Base-by-base conservation (phyloP, 2,113 vertebrate species). In the Indri indri region DNA sequence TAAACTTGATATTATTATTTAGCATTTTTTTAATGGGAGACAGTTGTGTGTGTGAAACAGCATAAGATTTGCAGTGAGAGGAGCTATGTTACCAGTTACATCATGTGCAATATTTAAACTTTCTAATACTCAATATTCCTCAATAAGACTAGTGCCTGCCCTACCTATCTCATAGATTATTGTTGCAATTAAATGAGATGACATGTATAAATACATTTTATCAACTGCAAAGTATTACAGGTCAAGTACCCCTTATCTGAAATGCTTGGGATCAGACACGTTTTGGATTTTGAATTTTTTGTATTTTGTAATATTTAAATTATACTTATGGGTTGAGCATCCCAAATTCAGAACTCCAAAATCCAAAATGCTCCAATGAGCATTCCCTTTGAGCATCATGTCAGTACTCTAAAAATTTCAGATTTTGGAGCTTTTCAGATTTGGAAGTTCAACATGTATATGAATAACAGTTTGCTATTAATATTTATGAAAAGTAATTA, bases 161-260 rank as follows among this genome's bases (percentile, higher is more conserved):
- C 45, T 57, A 32, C 54, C 14, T 59, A 25, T 63, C 71, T 80
- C 9, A 54, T 8, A 59, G 59, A 97, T 23, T 74, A 0, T 59
- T 82, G 45, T 66, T 81, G 52, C 96, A 65, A 85, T 83, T 83
- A 95, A 82, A 45, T 94, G 52, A 89, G 47, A 40, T 90, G 74
- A 74, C 25, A 40, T 22, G 0, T 91, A 17, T 90, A 45, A 83
- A 91, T 89, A 93, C 2, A 37, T 71, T 84, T 94, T 73, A 63
- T 88, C 79, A 95, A 70, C 47, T 94, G 25, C 45, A 83, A 94
- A 88, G 22, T 88, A 25, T 74, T 96, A 32, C 42, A 47, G 73
- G 14, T 76, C 47, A 14, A 76, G 27, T 47, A 18, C 45, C 27
- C 27, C 42, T 47, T 76, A 47, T 32, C 27, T 47, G 42, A 47